phyloP scores from a whole-genome alignment of 2,888 invertebrate genomes.

The Dicranocentrus wangi region DNA sequence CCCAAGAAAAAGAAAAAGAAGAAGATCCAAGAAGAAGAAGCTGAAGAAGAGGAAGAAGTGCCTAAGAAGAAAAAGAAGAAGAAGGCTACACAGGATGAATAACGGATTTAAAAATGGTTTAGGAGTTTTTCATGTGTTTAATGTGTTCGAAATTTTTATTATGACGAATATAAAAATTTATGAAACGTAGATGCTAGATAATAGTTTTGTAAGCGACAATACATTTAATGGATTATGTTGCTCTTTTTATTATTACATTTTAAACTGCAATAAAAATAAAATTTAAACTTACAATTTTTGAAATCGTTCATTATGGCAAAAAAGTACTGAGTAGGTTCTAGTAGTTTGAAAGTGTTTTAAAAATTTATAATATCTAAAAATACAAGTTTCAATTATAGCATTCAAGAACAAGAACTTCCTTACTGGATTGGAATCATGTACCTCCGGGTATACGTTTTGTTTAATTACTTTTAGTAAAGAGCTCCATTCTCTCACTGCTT shows the following conservation, averaged over 20 bases:
- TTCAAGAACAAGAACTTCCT: no score
- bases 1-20: conserved; percentile 67
- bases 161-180: conserved; percentile 10
- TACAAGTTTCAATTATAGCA: no score
- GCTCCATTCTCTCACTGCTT: no score
- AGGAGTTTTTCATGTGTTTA: background rate
- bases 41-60: conserved; percentile 25
- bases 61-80: conserved; percentile 63
- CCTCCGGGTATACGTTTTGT: no score
- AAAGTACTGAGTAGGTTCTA: no score
- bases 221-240: no score
- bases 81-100: conserved; percentile 29
- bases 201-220: no score
- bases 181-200: background rate
- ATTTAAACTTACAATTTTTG: background rate
- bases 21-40: conserved; percentile 63
- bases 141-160: conserved; percentile 14
- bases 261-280: background rate
- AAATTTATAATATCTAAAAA: no score
- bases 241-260: background rate
- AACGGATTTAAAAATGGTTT: background rate
- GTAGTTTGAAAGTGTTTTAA: no score
- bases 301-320: no score
- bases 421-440: no score
- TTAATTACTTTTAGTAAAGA: no score